A percentile compares a stretch with the other conserved stretches of the same genome.
phyloP scores from a whole-genome alignment of 2,888 invertebrate genomes.

The Callyntrura sp. region DNA sequence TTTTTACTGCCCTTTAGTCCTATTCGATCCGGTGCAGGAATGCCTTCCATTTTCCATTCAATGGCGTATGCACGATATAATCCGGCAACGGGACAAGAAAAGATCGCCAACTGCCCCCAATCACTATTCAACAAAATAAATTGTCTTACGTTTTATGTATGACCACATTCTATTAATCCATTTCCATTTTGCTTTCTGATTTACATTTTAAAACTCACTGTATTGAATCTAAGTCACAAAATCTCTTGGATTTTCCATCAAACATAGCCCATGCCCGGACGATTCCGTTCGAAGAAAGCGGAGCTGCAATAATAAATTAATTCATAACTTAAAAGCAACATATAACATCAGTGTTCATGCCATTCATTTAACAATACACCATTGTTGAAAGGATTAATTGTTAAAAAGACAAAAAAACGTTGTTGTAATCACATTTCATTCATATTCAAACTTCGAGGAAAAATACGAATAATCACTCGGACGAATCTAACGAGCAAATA shows the following conservation, averaged over 20 bases:
- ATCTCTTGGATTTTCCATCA: background rate
- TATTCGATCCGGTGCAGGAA: background rate
- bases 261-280: constrained; percentile 67
- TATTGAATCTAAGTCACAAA: constrained; percentile 26
- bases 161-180: too few relatives aligned
- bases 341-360: background rate
- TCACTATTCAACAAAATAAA: constrained; percentile 35
- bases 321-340: background rate
- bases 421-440: too few relatives aligned
- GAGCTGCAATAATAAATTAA: background rate
- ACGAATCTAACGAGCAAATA: too few relatives aligned
- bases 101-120: constrained; percentile 58
- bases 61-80: constrained; percentile 57
- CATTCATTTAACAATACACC: background rate
- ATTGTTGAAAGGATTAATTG: too few relatives aligned
- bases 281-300: background rate
- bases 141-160: too few relatives aligned
- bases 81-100: constrained; percentile 39
- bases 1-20: background rate
- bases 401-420: too few relatives aligned
- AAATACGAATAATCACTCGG: too few relatives aligned
- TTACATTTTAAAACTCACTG: constrained; percentile 32
- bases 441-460: too few relatives aligned
- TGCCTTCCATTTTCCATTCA: background rate
- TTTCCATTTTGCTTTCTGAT: background rate